A percentile compares a stretch with the other conserved stretches of the same genome.
Conservation (phyloP, 2,113 vertebrate genomes). For the Chaetops frenatus region DNA sequence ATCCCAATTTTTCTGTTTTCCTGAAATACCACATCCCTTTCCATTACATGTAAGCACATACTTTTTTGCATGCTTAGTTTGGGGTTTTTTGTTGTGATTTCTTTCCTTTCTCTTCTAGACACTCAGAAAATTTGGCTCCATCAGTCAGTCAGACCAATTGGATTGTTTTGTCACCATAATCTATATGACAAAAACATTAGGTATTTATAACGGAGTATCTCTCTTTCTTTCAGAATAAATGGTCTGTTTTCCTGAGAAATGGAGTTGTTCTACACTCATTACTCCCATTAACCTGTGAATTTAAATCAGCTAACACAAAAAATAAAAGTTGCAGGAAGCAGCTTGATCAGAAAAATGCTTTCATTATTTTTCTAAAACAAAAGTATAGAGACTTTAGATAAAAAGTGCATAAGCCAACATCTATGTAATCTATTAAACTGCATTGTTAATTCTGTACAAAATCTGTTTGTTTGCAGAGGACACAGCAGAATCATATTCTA, state of each 20-base stretch:
- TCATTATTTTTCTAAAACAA: not conserved
- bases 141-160: not conserved
- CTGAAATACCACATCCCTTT: not conserved
- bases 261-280: not conserved
- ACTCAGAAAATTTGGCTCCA: not conserved
- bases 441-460: not conserved
- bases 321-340: not conserved
- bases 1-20: not conserved
- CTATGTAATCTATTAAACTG: not conserved
- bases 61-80: not conserved
- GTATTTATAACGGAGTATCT: not conserved
- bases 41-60: not conserved
- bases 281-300: not conserved
- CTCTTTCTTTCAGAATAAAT: not conserved
- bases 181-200: not conserved
- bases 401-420: not conserved
- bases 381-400: not conserved
- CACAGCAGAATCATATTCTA: not conserved
- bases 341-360: not conserved
- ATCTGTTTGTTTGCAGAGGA: not conserved
- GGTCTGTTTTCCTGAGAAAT: not conserved
- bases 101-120: not conserved
- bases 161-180: not conserved
- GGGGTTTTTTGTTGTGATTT: fast-evolving
- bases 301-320: not conserved